phyloP scores from a whole-genome alignment of 2,797 vertebrate genomes.

The Tapirus indicus region DNA sequence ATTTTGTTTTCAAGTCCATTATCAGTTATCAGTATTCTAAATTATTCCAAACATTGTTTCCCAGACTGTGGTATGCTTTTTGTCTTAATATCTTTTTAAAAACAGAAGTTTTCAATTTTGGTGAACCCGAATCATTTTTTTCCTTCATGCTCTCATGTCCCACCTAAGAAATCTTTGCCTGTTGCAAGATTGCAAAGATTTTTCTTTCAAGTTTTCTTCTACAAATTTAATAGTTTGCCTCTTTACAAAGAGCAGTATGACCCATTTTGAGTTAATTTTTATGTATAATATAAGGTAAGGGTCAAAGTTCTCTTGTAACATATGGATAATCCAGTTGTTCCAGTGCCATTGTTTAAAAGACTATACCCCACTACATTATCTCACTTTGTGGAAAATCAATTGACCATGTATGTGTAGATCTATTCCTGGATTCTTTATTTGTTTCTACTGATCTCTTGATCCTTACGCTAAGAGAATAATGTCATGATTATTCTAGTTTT shows the following conservation, averaged over 20 bases:
- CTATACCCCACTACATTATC: background rate
- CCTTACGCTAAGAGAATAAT: background rate
- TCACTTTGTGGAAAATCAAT: background rate
- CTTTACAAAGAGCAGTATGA: background rate
- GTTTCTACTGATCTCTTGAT: background rate
- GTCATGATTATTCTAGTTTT: background rate
- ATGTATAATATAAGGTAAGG: background rate
- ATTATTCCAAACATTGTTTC: slow-evolving; percentile 2
- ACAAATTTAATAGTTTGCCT: background rate
- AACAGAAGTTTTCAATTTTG: slow-evolving; percentile 23
- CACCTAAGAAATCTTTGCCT: background rate
- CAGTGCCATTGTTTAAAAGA: background rate
- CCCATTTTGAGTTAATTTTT: background rate
- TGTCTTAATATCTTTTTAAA: background rate
- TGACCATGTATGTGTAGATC: background rate
- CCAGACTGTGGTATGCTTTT: background rate
- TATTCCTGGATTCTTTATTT: background rate
- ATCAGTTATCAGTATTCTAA: slow-evolving; percentile 25
- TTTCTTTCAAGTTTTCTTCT: background rate
- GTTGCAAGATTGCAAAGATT: background rate
- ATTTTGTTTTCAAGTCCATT: slow-evolving; percentile 44
- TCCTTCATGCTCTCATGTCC: background rate
- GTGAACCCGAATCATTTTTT: background rate
- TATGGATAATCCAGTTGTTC: background rate
- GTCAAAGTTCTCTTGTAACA: background rate